Evolutionary conservation across 2,888 invertebrate genomes (phyloP), one percentile per base, ranked within the genome.

Genomic region (Dynastes grantii): DNA sequence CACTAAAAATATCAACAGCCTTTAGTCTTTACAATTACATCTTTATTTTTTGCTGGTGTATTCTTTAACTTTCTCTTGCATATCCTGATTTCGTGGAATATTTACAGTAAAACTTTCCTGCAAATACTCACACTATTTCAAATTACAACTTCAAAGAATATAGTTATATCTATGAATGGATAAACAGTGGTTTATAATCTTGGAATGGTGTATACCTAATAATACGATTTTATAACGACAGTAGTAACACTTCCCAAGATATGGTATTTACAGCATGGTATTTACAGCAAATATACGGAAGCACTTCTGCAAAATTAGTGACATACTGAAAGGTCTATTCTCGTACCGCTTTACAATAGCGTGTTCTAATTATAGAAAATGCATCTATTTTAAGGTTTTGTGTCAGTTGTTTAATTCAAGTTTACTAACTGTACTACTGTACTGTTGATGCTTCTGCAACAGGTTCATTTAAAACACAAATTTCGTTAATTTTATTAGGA

Each of bases 321-420:
- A 51, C 68, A 68, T 68, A 68, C 49, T 68, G 27, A 45, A 45
- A 11, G 1, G 27, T 45, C 29, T 75, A 61, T 45, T 61, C 61
- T 45, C 61, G 29, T 45, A 63, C 16, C 58, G 40, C 40, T 40
- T 37, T 58, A 58, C 40, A 73, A 58, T 58, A 16, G 40, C 37
- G 37, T 37, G 53, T 13, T 61, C 58, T 73, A 73, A 61, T 58
- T 40, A 73, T 73, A 73, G 73, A 73, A 61, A 58, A 40, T 61
- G 40, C 58, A 73, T 73, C 13, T 73, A 73, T 73, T 73, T 73
- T 45, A 61, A 73, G 73, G 51, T 73, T 61, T 45, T 73, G 45
- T 73, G 58, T 73, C 45, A 73, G 55, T 71, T 8, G 37, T 71
- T 55, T 71, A 71, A 71, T 37, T 55, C 55, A 71, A 71, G 37